Evolutionary conservation across 1,140 invertebrate genomes (phyloP).

Genomic region (Papilio aristodemus): DNA sequence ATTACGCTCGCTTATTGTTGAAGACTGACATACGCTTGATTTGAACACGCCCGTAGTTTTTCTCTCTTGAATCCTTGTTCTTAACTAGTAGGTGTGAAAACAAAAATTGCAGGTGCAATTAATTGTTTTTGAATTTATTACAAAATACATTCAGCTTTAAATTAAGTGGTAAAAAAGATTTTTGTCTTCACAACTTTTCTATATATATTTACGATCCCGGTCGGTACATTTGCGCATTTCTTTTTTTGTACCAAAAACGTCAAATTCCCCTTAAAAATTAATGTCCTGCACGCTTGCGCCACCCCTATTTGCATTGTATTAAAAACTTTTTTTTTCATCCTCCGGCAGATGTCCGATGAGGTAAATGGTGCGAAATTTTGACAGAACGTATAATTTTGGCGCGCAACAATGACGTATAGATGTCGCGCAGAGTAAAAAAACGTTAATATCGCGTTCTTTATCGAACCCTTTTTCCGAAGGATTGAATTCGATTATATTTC

Average conservation of each 20-base stretch:
- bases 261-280: constrained; percentile 77
- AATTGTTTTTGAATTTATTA: too few species aligned
- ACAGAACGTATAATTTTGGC: constrained; percentile 74
- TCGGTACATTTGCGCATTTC: constrained; percentile 42
- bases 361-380: constrained; percentile 79
- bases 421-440: constrained; percentile 56
- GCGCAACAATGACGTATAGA: constrained; percentile 64
- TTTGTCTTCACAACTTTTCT: too few species aligned
- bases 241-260: constrained; percentile 70
- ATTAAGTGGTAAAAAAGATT: too few species aligned
- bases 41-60: too few species aligned
- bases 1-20: too few species aligned
- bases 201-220: neutral
- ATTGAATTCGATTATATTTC: constrained; percentile 75
- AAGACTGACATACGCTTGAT: too few species aligned
- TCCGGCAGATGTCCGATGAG: constrained; percentile 67
- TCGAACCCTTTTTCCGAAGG: constrained; percentile 76
- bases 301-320: constrained; percentile 78
- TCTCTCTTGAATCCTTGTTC: too few species aligned
- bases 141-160: too few species aligned
- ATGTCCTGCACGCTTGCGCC: constrained; percentile 60
- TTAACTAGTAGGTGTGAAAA: too few species aligned
- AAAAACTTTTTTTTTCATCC: constrained; percentile 62
- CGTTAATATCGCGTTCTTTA: constrained; percentile 65
- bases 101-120: too few species aligned